Percentiles rank a stretch among this genome's conserved stretches.
These are phyloP conservation scores for fruit fly (Drosophila melanogaster) DNA, from an alignment of 1,140 invertebrate genomes.

Conservation along the genomic window Release_6_plus_ISO1_MT NT_033777.3:12188001-12188500, in stretches of 20 bases:
- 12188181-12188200: conserved; percentile 3
- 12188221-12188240: background rate
- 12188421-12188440: background rate
- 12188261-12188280: background rate
- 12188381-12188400: background rate
- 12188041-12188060: conserved; percentile 18
- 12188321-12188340: too few species aligned
- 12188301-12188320: too few species aligned
- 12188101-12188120: background rate
- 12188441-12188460: background rate
- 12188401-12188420: too few species aligned
- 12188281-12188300: background rate
- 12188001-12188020: background rate
- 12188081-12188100: too few species aligned
- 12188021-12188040: background rate
- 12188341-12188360: background rate
- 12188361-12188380: background rate
- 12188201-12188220: conserved; percentile 2
- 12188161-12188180: conserved; percentile 7
- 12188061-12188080: conserved; percentile 7
- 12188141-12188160: background rate
- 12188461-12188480: conserved; percentile 3
- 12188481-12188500: conserved; percentile 52
- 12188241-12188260: background rate
- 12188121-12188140: background rate